Conservation (phyloP, 2,888 invertebrate genomes). For the Clostera curtula region DNA sequence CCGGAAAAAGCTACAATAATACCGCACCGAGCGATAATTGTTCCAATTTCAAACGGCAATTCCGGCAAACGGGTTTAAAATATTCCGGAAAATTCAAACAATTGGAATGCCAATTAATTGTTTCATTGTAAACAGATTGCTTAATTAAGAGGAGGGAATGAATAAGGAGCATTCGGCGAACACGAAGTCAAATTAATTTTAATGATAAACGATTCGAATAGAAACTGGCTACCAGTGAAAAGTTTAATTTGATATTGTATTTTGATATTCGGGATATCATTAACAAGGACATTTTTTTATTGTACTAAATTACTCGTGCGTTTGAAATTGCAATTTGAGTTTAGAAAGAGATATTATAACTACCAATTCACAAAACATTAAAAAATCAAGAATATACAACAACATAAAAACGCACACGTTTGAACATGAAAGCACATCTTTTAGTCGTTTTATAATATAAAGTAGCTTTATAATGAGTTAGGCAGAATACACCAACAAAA, state of each 20-base stretch:
- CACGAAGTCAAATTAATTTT: constrained; percentile 69
- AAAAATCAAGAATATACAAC: too few species aligned
- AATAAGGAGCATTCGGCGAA: constrained; percentile 65
- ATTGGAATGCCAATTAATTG: constrained; percentile 68
- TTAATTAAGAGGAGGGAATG: constrained; percentile 70
- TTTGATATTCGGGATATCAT: constrained; percentile 32
- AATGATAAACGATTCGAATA: constrained; percentile 63
- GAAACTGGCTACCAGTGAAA: constrained; percentile 22
- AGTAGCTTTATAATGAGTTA: too few species aligned
- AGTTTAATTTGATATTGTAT: constrained; percentile 39
- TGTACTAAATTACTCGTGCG: too few species aligned
- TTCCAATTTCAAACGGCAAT: constrained; percentile 37
- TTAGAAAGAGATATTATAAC: too few species aligned
- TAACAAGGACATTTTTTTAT: too few species aligned
- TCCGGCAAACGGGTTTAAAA: constrained; percentile 43
- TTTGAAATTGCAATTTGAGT: too few species aligned
- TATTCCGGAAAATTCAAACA: constrained; percentile 46
- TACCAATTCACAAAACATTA: too few species aligned
- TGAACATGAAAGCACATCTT: too few species aligned
- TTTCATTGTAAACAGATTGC: constrained; percentile 72
- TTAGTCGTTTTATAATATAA: too few species aligned
- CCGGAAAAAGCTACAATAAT: constrained; percentile 23
- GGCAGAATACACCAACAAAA: too few species aligned
- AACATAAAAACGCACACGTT: too few species aligned
- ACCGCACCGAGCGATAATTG: constrained; percentile 29